Conservation (phyloP, 2,888 invertebrate genomes). For the Drosophila greeni region DNA sequence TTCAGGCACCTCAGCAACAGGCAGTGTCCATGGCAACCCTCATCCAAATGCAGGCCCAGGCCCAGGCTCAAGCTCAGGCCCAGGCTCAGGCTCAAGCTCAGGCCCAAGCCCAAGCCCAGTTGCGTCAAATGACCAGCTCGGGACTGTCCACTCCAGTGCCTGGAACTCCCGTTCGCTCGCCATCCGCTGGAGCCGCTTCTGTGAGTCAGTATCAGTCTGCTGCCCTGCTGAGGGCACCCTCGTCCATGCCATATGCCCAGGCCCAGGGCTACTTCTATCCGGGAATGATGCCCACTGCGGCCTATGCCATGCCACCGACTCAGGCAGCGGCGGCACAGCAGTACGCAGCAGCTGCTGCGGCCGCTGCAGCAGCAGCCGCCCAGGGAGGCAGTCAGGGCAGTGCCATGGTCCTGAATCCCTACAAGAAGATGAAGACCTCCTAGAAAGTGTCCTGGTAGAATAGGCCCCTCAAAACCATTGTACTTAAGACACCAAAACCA, state of each 20-base stretch:
- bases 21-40: constrained; percentile 54
- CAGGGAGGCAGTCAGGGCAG: constrained; percentile 64
- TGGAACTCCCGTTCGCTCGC: constrained; percentile 26
- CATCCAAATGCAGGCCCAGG: constrained; percentile 58
- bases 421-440: constrained; percentile 93
- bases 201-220: constrained; percentile 56
- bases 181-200: constrained; percentile 44
- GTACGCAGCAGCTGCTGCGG: constrained; percentile 66
- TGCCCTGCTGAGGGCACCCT: constrained; percentile 45
- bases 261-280: constrained; percentile 78
- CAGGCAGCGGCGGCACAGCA: constrained; percentile 63
- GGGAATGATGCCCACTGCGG: constrained; percentile 79
- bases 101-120: constrained; percentile 51
- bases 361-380: constrained; percentile 59
- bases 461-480: constrained; percentile 43
- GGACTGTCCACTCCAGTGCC: constrained; percentile 61
- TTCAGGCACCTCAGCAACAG: constrained; percentile 53
- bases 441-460: constrained; percentile 52
- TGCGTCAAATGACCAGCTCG: constrained; percentile 60
- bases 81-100: constrained; percentile 39
- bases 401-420: constrained; percentile 86
- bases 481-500: constrained; percentile 51
- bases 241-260: constrained; percentile 64
- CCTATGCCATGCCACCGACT: constrained; percentile 75
- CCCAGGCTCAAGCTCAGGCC: constrained; percentile 37